phyloP scores from a whole-genome alignment of 2,888 invertebrate species.

The Drosophila cracens region DNA sequence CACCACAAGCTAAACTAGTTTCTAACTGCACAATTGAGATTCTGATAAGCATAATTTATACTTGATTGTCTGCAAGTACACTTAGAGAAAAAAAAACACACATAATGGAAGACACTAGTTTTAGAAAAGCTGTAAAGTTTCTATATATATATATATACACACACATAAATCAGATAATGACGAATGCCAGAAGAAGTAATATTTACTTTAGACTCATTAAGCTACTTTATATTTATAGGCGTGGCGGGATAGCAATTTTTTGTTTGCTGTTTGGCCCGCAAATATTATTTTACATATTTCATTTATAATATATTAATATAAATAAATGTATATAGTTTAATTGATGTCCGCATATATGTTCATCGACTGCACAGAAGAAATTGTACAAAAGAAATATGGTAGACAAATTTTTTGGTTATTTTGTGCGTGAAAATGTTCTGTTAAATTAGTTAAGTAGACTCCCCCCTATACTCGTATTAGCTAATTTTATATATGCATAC shows the following conservation, averaged over 20 bases:
- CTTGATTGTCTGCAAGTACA: slow-evolving; percentile 16
- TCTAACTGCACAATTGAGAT: slow-evolving; percentile 69
- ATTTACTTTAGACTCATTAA: slow-evolving; percentile 64
- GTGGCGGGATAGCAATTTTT: slow-evolving; percentile 40
- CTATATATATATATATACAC: slow-evolving; percentile 36
- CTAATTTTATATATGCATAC: slow-evolving; percentile 58
- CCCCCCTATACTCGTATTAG: slow-evolving; percentile 67
- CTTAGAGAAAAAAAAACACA: slow-evolving; percentile 19
- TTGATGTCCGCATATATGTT: slow-evolving; percentile 51
- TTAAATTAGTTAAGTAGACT: slow-evolving; percentile 62
- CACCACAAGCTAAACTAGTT: slow-evolving; percentile 75
- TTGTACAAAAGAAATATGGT: slow-evolving; percentile 47
- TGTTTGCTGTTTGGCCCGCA: slow-evolving; percentile 33
- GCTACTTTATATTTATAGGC: slow-evolving; percentile 26
- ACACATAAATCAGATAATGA: slow-evolving; percentile 27
- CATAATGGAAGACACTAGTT: slow-evolving; percentile 70
- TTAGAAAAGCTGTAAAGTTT: slow-evolving; percentile 61
- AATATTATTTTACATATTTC: slow-evolving; percentile 24
- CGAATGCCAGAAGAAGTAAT: slow-evolving; percentile 66
- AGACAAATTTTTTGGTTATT: slow-evolving; percentile 17
- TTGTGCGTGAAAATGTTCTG: slow-evolving; percentile 50
- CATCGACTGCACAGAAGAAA: slow-evolving; percentile 47
- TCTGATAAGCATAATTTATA: slow-evolving; percentile 48
- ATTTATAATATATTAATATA: slow-evolving; percentile 24
- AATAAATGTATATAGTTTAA: slow-evolving; percentile 62